Evolutionary conservation across 2,113 vertebrate species (phyloP).

Genomic region (Saguinus imperator): DNA sequence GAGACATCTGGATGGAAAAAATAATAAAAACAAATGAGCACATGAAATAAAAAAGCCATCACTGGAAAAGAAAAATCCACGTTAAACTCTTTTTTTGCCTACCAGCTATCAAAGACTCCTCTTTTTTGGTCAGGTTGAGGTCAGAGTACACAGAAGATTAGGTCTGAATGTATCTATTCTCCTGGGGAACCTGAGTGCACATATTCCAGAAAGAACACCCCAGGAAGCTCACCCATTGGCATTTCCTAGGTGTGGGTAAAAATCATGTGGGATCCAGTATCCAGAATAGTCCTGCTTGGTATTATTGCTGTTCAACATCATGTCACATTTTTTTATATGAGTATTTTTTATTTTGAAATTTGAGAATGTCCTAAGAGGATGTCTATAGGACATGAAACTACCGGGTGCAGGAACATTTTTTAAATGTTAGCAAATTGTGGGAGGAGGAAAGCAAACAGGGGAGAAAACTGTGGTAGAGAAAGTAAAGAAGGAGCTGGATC

Average conservation of each 20-base stretch:
- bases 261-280: background rate
- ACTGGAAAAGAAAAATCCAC: background rate
- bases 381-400: slow-evolving; percentile 37
- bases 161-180: rapidly evolving
- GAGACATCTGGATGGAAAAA: slow-evolving; percentile 51
- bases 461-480: background rate
- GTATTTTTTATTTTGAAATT: slow-evolving; percentile 39
- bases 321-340: background rate
- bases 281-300: background rate
- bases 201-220: background rate
- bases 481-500: background rate
- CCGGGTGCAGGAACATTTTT: background rate
- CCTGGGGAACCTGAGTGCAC: background rate
- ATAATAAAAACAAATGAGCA: slow-evolving; percentile 44
- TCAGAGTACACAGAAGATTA: background rate
- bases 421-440: background rate
- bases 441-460: background rate
- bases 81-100: background rate
- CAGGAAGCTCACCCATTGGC: background rate
- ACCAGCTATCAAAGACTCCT: background rate
- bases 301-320: background rate
- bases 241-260: background rate
- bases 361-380: slow-evolving; percentile 34
- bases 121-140: background rate
- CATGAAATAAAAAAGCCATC: background rate